phyloP scores from a whole-genome alignment of 2,888 invertebrate genomes.

The Drosophila merina region DNA sequence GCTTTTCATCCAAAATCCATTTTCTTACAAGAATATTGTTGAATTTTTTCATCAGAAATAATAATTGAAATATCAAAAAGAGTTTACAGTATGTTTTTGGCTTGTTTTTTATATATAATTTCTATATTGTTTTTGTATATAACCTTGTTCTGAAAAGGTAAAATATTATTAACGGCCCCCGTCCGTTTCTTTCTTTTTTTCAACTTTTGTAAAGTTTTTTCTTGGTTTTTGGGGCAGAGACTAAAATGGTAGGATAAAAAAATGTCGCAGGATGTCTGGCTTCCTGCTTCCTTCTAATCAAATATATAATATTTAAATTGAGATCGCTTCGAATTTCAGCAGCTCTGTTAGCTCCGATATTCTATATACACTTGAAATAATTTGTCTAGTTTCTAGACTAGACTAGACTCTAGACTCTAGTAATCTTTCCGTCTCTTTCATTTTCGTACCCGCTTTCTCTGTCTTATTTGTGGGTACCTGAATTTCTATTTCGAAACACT shows the following conservation, averaged over 20 bases:
- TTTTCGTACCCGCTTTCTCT: not conserved
- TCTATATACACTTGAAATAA: constrained; percentile 35
- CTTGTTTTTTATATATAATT: no score
- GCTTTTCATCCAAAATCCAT: not conserved
- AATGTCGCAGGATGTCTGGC: not conserved
- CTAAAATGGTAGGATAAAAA: constrained; percentile 34
- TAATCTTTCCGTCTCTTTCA: constrained; percentile 1
- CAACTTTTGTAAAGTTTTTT: constrained; percentile 38
- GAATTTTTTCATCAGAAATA: no score
- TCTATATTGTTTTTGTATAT: no score
- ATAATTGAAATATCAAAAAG: no score
- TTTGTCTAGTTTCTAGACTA: not conserved
- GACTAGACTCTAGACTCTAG: no score
- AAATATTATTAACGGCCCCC: constrained; percentile 12
- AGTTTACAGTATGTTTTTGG: no score
- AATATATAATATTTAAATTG: constrained; percentile 50
- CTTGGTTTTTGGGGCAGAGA: not conserved
- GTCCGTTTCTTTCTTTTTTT: not conserved
- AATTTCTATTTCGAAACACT: constrained; percentile 29
- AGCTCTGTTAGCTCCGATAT: constrained; percentile 1
- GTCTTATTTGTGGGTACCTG: constrained; percentile 11
- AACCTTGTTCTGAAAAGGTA: no score
- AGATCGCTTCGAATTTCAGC: constrained; percentile 22
- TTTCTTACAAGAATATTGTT: no score
- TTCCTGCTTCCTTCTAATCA: constrained; percentile 14